Evolutionary conservation across 53 echinoderm and acorn worm species (phyloP), one percentile per base, ranked within the genome.

Genomic region (Luidia sarsii): DNA sequence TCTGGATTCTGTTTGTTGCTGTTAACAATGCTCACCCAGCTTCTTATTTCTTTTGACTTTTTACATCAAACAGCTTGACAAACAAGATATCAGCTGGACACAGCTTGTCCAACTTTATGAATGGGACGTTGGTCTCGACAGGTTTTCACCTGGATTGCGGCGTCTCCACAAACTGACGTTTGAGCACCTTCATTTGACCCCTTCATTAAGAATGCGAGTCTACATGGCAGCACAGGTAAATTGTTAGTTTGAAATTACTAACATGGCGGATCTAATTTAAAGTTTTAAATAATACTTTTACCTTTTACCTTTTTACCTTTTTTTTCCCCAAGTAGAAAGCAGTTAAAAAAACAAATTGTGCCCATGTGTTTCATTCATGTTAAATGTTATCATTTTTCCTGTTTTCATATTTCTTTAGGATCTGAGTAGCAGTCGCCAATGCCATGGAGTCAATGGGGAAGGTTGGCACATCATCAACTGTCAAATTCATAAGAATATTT

Each of bases 181-280:
- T n/a, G 84, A 71, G 16, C 84, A 84, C 24, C 70, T 84, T 16
- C 62, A 72, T 39, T 65, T 84, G 4, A 64, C 84, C 6, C 84
- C 84, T 16, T 41, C 84, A 49, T 46, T 73, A 18, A 71, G 84
- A 63, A 84, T 84, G 84, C 25, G 50, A 14, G 84, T 84, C 45
- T 72, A 71, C n/a, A 48, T 84, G 45, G 84, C 84, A 13, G 73
- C 46, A 60, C 84, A 84, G 84, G 84, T 84, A 10, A 15, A 15
- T 46, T 8, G n/a, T n/a, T n/a, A n/a, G n/a, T n/a, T n/a, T 10
- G 15, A 15, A 15, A 46, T 46, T n/a, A n/a, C n/a, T n/a, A n/a
- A n/a, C n/a, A n/a, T n/a, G n/a, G n/a, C n/a, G n/a, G n/a, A n/a
- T n/a, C n/a, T n/a, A n/a, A n/a, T n/a, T n/a, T n/a, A n/a, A n/a